Base-by-base conservation (phyloP, 2,113 vertebrate species). In the Limanda limanda region DNA sequence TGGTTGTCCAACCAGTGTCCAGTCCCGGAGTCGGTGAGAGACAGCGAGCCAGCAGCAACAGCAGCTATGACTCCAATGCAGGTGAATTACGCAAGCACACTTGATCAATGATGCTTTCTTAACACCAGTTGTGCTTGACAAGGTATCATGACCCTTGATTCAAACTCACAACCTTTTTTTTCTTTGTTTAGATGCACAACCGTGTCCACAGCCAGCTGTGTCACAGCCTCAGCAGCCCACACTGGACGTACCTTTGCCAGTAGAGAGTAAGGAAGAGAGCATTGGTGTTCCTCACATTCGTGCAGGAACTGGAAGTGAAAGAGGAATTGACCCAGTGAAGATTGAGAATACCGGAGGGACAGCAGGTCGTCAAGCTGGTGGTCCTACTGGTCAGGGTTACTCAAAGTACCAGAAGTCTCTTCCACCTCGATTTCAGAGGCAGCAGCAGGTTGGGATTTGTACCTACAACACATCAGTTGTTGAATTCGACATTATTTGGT, bases 331-430 rank as follows among this genome's bases (percentile, higher is more conserved):
- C 76, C 68, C 80, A 0, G 82, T 93, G 55, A 97, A 97, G 87
- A 91, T 88, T 13, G 96, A 95, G 85, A 93, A 75, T 51, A 82
- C 87, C 0, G 90, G 87, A 24, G 92, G 89, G 4, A 89, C 89
- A 57, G 71, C 87, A 14, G 89, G 91, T 56, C 91, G 95, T 20
- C 95, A 95, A 65, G 86, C 92, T 0, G 71, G 85, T 68, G 92
- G 83, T 74, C 93, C 56, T 72, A 90, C 68, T 55, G 94, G 78
- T 1, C 94, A 95, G 55, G 94, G 95, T 63, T 97, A 97, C 78
- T 96, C 96, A 51, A 97, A 97, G 83, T 98, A 97, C 83, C 97
- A 98, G 89, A 98, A 98, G 89, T 97, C 96, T 0, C 92, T 98
- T 78, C 97, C 97, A 0, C 97, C 97, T 52, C 95, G 97, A 59